These are phyloP conservation scores for Tipula lateralis DNA, from an alignment of 2,888 invertebrate species.

Conservation along the genomic window DNA sequence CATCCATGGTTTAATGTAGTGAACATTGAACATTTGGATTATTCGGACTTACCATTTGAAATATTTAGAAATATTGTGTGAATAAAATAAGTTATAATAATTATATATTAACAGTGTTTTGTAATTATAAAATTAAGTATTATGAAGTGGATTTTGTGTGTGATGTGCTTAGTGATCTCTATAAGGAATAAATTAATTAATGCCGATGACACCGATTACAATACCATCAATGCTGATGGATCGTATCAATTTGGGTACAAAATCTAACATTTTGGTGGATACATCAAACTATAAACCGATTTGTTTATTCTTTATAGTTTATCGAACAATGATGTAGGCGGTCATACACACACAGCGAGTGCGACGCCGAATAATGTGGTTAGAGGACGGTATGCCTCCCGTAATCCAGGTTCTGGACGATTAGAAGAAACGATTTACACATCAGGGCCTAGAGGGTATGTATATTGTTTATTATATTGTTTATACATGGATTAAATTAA, in stretches of 20 bases:
- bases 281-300: neutral
- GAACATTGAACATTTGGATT: conserved; percentile 11
- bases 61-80: neutral
- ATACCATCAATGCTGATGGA: conserved; percentile 64
- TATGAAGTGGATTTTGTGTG: neutral
- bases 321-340: conserved; percentile 62
- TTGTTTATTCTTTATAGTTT: conserved; percentile 40
- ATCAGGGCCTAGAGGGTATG: conserved; percentile 69
- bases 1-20: neutral
- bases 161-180: neutral
- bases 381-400: conserved; percentile 65
- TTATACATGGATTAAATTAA: neutral
- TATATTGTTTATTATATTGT: too few species aligned
- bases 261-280: neutral
- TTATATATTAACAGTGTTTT: neutral
- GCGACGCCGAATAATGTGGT: conserved; percentile 65
- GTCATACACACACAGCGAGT: conserved; percentile 61
- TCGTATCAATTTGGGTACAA: conserved; percentile 68
- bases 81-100: neutral
- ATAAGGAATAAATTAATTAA: neutral
- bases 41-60: neutral
- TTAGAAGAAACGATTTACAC: conserved; percentile 68
- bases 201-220: conserved; percentile 55
- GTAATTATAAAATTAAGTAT: neutral
- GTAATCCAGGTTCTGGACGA: conserved; percentile 65